Conservation (phyloP, 2,113 vertebrate genomes). For the Grantiella picta region DNA sequence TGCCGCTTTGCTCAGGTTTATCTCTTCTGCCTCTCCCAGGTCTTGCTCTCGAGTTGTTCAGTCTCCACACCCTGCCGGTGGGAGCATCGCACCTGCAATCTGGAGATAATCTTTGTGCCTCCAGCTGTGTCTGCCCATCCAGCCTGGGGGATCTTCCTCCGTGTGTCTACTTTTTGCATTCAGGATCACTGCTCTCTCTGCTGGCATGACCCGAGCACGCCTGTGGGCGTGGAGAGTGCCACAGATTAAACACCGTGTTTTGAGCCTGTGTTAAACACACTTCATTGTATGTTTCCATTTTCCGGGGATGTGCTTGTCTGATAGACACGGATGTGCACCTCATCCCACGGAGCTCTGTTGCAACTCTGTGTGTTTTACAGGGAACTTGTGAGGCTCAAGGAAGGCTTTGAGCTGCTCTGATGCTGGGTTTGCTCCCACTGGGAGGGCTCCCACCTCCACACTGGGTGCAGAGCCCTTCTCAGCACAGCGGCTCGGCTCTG, state of each 20-base stretch:
- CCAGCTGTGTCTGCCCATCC: not conserved
- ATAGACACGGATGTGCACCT: fast-evolving
- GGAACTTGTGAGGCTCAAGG: not conserved
- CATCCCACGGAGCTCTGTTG: not conserved
- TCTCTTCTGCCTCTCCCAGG: not conserved
- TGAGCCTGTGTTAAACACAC: not conserved
- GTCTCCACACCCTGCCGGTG: fast-evolving
- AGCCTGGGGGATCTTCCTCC: fast-evolving
- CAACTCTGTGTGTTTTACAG: not conserved
- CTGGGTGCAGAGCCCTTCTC: not conserved
- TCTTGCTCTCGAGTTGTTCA: not conserved
- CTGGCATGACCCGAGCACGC: fast-evolving
- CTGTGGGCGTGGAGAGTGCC: not conserved
- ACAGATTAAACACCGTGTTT: fast-evolving
- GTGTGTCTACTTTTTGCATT: not conserved
- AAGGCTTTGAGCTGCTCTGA: not conserved
- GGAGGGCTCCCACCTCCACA: not conserved
- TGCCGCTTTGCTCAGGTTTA: not conserved
- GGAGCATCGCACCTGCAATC: not conserved
- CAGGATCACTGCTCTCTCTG: not conserved
- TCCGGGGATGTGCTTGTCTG: not conserved
- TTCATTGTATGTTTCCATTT: not conserved
- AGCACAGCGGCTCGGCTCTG: fast-evolving
- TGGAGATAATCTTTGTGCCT: not conserved
- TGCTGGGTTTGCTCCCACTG: fast-evolving